Base-by-base conservation (phyloP, 1,140 invertebrate genomes). In the Drosophila burlai region DNA sequence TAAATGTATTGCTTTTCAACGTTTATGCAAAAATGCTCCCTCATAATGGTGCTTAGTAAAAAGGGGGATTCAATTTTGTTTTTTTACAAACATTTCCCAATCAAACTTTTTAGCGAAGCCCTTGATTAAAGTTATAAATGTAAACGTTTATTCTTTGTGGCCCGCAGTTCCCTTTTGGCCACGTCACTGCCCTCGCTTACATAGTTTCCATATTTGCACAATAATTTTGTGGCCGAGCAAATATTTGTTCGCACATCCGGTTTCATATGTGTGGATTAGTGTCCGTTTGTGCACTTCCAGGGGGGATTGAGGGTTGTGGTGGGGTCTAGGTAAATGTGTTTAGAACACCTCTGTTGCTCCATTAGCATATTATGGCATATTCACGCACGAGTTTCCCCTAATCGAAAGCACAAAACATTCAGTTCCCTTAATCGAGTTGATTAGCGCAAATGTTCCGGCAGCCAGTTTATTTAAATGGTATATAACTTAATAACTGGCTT, bases 131-230 rank as follows among this genome's bases (percentile, higher is more conserved):
- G 34, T 64, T 46, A 10, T 64, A 67, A 67, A 67, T 42, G 63
- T 34, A 67, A 50, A 36, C 61, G 55, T n/a, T 65, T 66, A 67
- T 36, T 24, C 5, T 24, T 36, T 24, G 16, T 13, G 62, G 47
- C 21, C 38, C 21, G 21, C 21, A 47, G 21, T 10, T 16, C 15
- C 29, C 46, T 52, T 7, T 26, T 11, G 24, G 18, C 38, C 13
- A 42, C 36, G 4, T 24, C 36, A 31, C 54, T 42, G 71, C 26
- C 29, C 58, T 67, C 71, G 75, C 68, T 49, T 57, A 61, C 57
- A 87, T 83, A 83, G 77, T 83, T 89, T 83, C 68, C 84, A 87
- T 89, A 89, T 89, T 87, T 87, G 73, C 84, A 72, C 81, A 83
- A 87, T 89, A 75, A 84, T 89, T 87, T 89, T 89, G 81, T 89